phyloP scores from a whole-genome alignment of 2,797 vertebrate genomes.

The Phrynocephalus vlangalii region DNA sequence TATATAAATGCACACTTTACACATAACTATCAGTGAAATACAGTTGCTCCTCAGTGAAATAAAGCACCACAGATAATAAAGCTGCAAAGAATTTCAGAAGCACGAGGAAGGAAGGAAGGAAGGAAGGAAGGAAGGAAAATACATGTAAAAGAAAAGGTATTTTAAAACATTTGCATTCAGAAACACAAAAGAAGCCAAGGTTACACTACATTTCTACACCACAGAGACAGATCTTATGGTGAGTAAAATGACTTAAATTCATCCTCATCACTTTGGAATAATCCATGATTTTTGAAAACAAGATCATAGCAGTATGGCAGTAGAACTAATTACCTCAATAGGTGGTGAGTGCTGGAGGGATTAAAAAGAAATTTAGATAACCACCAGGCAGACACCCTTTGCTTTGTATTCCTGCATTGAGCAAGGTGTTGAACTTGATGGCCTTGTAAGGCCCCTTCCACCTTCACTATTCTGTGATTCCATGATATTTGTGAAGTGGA shows the following conservation, averaged over 20 bases:
- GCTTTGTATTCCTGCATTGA: too few species aligned
- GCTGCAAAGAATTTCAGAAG: background rate
- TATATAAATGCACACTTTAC: background rate
- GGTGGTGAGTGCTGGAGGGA: too few species aligned
- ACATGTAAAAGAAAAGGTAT: background rate
- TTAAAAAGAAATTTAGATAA: too few species aligned
- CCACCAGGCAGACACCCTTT: too few species aligned
- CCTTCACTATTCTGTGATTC: too few species aligned
- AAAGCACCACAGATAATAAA: conserved; percentile 1
- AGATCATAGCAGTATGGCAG: too few species aligned
- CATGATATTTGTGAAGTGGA: background rate
- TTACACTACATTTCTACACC: background rate
- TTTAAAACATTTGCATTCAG: background rate
- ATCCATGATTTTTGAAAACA: background rate
- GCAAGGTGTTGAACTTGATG: too few species aligned
- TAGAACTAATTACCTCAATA: too few species aligned
- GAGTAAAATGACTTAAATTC: too few species aligned
- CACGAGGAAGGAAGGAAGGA: too few species aligned
- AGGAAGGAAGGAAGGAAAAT: background rate
- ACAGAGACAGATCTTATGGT: background rate
- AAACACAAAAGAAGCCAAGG: background rate
- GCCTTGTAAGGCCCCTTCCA: too few species aligned
- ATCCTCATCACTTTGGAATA: background rate
- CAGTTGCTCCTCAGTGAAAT: conserved; percentile 10
- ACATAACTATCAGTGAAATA: conserved; percentile 26